Evolutionary conservation across 92 coral and sea anemone species (phyloP), one percentile per base, ranked within the genome.

Genomic region (Heteractis magnifica): DNA sequence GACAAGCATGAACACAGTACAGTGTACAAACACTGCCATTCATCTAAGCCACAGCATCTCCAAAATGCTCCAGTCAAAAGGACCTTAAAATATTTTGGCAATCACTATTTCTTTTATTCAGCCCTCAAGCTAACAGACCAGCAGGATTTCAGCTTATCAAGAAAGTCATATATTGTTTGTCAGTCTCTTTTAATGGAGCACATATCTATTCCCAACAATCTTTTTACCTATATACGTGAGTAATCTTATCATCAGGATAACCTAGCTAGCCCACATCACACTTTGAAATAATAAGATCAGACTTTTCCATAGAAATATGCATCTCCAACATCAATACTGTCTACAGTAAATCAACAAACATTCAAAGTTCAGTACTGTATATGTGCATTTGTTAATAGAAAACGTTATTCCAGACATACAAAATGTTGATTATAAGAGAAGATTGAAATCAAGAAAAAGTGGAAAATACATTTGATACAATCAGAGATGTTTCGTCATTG

Each of bases 401-500:
- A 68, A 10, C 15, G 15, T 9, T 68, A 34, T 34, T 34, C 3
- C 10, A 68, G 64, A 50, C 56, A 49, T 44, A 44, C 60, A 70
- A 65, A 16, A 12, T 44, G 71, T 19, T 51, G 20, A 51, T 65
- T 41, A 7, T 10, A 41, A 49, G 71, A 79, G 26, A 16, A 52
- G 65, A 76, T 75, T 58, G 59, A 49, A 52, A 50, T 20, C 8
- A 52, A 12, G 65, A 2, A 50, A 76, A 52, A 76, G 13, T n/a
- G 41, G 64, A 76, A 48, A 52, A 48, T 50, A 19, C n/a, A 23
- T 26, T 10, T 19, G 26, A 48, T 79, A 51, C 15, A 68, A 68
- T 81, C 77, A 51, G 0, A 60, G 84, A 51, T 51, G 65, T 81
- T 64, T 81, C 84, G 73, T 50, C 73, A 79, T 12, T n/a, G 76